These are phyloP conservation scores for Chloroclysta siterata DNA, from an alignment of 2,888 invertebrate genomes.

Conservation along the genomic window DNA sequence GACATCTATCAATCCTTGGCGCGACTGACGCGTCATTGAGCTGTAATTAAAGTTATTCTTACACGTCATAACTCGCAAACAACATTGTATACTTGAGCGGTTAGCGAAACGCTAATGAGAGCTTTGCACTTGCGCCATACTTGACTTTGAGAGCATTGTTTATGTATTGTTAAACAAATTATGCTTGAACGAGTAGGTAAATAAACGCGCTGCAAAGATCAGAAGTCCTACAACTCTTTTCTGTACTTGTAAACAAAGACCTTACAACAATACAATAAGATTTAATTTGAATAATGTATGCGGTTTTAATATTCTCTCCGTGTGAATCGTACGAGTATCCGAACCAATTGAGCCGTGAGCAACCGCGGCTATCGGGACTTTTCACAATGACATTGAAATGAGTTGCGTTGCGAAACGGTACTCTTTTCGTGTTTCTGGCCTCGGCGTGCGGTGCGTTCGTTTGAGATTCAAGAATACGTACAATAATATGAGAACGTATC, in stretches of 20 bases:
- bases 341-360: conserved; percentile 37
- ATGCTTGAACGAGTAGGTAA: conserved; percentile 4
- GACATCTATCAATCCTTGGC: conserved; percentile 42
- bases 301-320: conserved; percentile 28
- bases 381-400: conserved; percentile 79
- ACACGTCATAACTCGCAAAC: conserved; percentile 30
- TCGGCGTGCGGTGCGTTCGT: conserved; percentile 60
- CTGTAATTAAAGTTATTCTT: conserved; percentile 46
- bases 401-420: conserved; percentile 77
- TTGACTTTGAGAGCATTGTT: conserved; percentile 53
- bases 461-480: conserved; percentile 82
- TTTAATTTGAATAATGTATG: conserved; percentile 32
- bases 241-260: conserved; percentile 22
- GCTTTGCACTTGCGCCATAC: conserved; percentile 52
- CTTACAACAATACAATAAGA: conserved; percentile 24
- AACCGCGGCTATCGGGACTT: conserved; percentile 56
- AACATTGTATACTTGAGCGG: conserved; percentile 34
- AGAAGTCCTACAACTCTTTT: conserved; percentile 7
- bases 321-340: conserved; percentile 34
- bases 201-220: conserved; percentile 12
- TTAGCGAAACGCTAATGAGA: conserved; percentile 52
- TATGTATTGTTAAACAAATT: conserved; percentile 41
- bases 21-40: conserved; percentile 40
- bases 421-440: conserved; percentile 77
- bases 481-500: conserved; percentile 82